Percentiles rank a stretch among this genome's conserved stretches.
These are phyloP conservation scores for Butastur rufipennis DNA, from an alignment of 2,113 vertebrate species.

Conservation along the genomic window DNA sequence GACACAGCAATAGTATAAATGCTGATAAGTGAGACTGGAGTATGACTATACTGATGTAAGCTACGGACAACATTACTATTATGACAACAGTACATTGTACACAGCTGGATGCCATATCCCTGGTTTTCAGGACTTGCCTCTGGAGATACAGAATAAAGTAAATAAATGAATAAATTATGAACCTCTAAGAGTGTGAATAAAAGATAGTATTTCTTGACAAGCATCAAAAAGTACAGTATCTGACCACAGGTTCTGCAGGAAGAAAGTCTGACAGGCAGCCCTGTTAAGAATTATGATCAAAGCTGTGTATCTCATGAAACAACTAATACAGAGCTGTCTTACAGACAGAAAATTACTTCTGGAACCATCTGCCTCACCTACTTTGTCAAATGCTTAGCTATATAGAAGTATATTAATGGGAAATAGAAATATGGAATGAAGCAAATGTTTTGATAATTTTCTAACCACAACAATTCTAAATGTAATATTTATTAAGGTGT, in stretches of 20 bases:
- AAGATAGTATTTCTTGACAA: not conserved
- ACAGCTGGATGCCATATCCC: not conserved
- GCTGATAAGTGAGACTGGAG: not conserved
- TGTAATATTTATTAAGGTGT: not conserved
- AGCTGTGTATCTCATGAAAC: not conserved
- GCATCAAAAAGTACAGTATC: not conserved
- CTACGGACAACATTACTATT: not conserved
- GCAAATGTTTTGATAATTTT: not conserved
- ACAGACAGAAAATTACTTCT: constrained; percentile 45
- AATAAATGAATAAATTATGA: not conserved
- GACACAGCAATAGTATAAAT: not conserved
- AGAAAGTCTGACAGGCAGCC: not conserved
- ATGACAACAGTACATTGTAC: not conserved
- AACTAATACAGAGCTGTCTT: not conserved
- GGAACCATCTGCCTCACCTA: not conserved
- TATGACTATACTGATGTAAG: not conserved
- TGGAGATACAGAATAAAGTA: not conserved
- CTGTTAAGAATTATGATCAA: not conserved
- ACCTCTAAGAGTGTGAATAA: not conserved
- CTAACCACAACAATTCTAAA: not conserved
- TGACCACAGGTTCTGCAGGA: not conserved
- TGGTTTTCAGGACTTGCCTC: not conserved
- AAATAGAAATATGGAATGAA: not conserved
- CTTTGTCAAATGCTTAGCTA: not conserved
- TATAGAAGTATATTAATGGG: not conserved